A percentile compares a stretch with the other conserved stretches of the same genome.
Conservation (phyloP, 2,113 vertebrate genomes). For the Sinocyclocheilus rhinocerous region DNA sequence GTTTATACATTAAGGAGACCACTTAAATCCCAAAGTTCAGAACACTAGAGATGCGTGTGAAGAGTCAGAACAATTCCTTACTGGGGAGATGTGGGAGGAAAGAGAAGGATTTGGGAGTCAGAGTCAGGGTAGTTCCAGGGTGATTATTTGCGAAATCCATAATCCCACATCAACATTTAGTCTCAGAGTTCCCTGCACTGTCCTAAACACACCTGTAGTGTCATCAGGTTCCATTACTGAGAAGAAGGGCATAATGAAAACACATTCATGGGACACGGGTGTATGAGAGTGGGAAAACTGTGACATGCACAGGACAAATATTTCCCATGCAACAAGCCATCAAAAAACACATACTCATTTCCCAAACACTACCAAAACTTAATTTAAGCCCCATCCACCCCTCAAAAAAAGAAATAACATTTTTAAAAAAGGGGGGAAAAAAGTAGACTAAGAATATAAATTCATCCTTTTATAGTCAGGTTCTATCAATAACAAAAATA, state of each 20-base stretch:
- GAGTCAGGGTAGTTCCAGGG: background rate
- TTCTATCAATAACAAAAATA: conserved; percentile 82
- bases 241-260: conserved; percentile 5
- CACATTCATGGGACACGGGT: conserved; percentile 61
- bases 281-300: conserved; percentile 42
- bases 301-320: conserved; percentile 43
- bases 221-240: conserved; percentile 38
- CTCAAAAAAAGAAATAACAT: conserved; percentile 22
- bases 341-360: conserved; percentile 29
- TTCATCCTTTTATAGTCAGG: conserved; percentile 45
- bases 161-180: background rate
- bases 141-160: conserved; percentile 32
- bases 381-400: conserved; percentile 46
- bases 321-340: conserved; percentile 52
- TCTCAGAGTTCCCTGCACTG: conserved; percentile 29
- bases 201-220: conserved; percentile 38
- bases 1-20: conserved; percentile 75
- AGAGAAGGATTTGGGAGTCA: too few species aligned
- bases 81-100: conserved; percentile 12
- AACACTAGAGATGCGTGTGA: conserved; percentile 59
- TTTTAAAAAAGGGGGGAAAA: conserved; percentile 22
- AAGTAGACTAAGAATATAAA: conserved; percentile 44
- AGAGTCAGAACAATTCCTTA: conserved; percentile 52
- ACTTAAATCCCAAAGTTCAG: conserved; percentile 60
- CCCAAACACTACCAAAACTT: conserved; percentile 61